These are phyloP conservation scores for Neoaliturus tenellus DNA, from an alignment of 2,888 invertebrate species.

Conservation along the genomic window DNA sequence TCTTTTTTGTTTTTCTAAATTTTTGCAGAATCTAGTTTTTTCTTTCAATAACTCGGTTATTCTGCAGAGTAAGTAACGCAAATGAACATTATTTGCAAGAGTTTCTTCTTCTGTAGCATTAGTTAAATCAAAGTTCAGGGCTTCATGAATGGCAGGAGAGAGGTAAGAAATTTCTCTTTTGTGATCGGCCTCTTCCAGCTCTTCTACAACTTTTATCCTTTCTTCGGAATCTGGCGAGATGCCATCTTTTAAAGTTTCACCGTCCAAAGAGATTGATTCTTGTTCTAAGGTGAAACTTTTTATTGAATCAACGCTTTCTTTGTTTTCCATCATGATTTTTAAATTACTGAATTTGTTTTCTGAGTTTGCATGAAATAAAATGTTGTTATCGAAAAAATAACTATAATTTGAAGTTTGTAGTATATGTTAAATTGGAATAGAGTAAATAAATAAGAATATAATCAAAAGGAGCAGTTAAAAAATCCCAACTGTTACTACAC, in stretches of 20 bases:
- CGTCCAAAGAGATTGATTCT: neutral
- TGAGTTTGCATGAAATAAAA: too few species aligned
- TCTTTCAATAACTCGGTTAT: neutral
- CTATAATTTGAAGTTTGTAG: too few species aligned
- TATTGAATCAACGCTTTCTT: neutral
- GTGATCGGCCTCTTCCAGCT: neutral
- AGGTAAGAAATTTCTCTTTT: neutral
- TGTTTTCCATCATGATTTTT: neutral
- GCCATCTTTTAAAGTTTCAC: neutral
- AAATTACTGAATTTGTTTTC: too few species aligned
- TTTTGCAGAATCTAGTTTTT: neutral
- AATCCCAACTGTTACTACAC: too few species aligned
- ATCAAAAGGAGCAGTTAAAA: too few species aligned
- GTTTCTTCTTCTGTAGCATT: neutral
- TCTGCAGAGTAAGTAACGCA: neutral
- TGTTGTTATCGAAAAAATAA: too few species aligned
- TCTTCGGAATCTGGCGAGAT: neutral
- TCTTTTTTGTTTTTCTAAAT: neutral
- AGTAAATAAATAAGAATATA: too few species aligned
- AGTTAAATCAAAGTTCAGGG: neutral
- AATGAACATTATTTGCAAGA: neutral
- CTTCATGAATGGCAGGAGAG: neutral
- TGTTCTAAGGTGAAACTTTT: neutral
- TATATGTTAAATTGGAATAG: too few species aligned
- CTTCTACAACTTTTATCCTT: neutral